Evolutionary conservation across 2,888 invertebrate genomes (phyloP), one percentile per base, ranked within the genome.

Genomic region (Pollenia griseotomentosa): DNA sequence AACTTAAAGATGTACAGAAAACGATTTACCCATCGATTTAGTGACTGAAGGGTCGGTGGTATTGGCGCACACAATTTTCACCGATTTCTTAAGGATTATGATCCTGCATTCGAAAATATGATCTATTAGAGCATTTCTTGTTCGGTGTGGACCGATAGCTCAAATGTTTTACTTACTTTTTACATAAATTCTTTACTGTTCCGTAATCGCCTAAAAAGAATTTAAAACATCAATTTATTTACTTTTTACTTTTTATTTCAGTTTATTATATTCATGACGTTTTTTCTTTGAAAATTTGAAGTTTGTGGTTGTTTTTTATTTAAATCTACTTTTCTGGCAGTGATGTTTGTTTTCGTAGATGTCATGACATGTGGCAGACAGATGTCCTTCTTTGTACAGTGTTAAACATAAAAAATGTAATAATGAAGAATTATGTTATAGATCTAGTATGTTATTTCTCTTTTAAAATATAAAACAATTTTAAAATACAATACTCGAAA

Each of bases 331-430:
- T 57, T 59, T 78, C 53, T 59, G 40, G 14, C 40, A n/a, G 44
- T 53, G 55, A 71, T 71, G 40, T 71, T 71, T 71, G 16, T 42
- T 14, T 68, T 68, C 59, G 19, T 63, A 16, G 44, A 81, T 66
- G 63, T 40, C 73, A 83, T 83, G 83, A 83, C 86, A 86, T 86
- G 83, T 86, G 79, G 68, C 83, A 83, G 86, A 83, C 83, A 86
- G 86, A 86, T 86, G 86, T 86, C 83, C 86, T 83, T 83, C 74
- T 75, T 83, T 78, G 57, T 83, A 51, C 70, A 66, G 77, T 82
- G 75, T 77, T 65, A 23, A 77, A 46, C 63, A 63, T 0, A 48
- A 55, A 71, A 59, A 46, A 10, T 5, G 19, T n/a, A 40, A 44
- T 16, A 40, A 16, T n/a, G 14, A 19, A 55, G n/a, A 51, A 10